phyloP scores from a whole-genome alignment of 2,113 vertebrate species.

The Oncorhynchus mykiss region DNA sequence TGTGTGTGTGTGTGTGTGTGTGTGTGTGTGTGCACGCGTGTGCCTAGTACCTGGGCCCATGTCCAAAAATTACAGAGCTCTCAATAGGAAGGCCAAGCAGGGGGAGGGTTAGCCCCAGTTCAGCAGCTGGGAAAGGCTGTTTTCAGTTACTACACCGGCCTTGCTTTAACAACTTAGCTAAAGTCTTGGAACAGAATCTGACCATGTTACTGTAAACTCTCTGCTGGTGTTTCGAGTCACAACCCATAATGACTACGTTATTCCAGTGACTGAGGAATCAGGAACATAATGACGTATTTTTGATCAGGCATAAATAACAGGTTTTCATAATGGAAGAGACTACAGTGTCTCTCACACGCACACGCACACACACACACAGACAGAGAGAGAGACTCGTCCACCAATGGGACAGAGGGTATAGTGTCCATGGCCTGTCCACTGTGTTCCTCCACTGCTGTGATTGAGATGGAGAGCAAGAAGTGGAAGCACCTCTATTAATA shows the following conservation, averaged over 20 bases:
- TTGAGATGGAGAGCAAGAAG: no score
- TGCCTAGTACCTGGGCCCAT: conserved; percentile 39
- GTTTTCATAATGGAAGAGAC: conserved; percentile 5
- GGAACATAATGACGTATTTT: conserved; percentile 38
- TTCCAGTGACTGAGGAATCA: conserved; percentile 55
- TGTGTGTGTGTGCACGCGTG: conserved; percentile 21
- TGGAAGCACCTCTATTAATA: conserved; percentile 66
- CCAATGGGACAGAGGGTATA: no score
- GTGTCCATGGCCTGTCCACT: no score
- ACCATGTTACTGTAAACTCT: conserved; percentile 23
- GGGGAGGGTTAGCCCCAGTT: conserved; percentile 62
- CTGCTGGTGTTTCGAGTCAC: conserved; percentile 55
- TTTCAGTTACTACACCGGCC: conserved; percentile 52
- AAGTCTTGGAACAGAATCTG: conserved; percentile 36
- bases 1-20: conserved; percentile 29
- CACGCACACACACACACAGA: neutral
- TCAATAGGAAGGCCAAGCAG: conserved; percentile 50
- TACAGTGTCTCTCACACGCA: conserved; percentile 18
- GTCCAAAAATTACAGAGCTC: conserved; percentile 61
- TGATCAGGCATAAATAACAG: conserved; percentile 1
- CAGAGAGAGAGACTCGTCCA: no score
- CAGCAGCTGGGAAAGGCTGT: conserved; percentile 68
- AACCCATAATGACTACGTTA: conserved; percentile 51
- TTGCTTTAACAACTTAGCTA: conserved; percentile 44
- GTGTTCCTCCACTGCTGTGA: no score